Evolutionary conservation across 2,888 invertebrate species (phyloP), one percentile per base, ranked within the genome.

Genomic region (Pristionchus japonicus): DNA sequence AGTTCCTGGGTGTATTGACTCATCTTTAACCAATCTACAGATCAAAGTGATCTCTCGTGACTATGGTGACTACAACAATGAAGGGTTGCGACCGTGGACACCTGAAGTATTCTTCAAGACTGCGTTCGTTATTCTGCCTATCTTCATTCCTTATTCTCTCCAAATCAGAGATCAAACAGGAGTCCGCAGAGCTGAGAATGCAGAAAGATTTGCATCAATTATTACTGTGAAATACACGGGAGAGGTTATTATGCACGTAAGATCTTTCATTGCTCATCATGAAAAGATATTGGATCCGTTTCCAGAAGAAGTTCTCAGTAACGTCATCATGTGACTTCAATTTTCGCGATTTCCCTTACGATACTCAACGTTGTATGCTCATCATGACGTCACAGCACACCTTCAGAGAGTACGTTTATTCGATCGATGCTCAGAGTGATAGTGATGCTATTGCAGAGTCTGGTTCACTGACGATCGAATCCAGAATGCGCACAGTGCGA

Each of bases 271-370:
- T 17, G 20, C 6, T 40, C 20, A 15, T 40, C 23, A 37, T 40
- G 23, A 13, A 70, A 27, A 27, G 20, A 17, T 17, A 80, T 11
- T 1, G 20, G 15, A 47, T 49, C 2, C n/a, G 17, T n/a, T 64
- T 85, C 13, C 61, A 85, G 85, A 61, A 31, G 61, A 37, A 37
- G 31, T 57, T 64, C 13, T 64, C 64, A 0, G 61, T 85, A 7
- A n/a, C 31, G 4, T 37, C 47, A 3, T 61, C 61, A 20, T 85
- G 85, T 27, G 40, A 85, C 27, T 85, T 85, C 43, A 34, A 85
- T n/a, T 85, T 23, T 37, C 61, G 64, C 7, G 57, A 64, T 27
- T 85, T 85, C 43, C 85, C 85, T 1, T 85, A 64, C 43, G 85
- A 85, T 27, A 20, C 49, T 0, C 85, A 85, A n/a, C 40, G 49